A percentile compares a stretch with the other conserved stretches of the same genome.
Conservation (phyloP, 2,888 invertebrate species). For the Cantharis lateralis region DNA sequence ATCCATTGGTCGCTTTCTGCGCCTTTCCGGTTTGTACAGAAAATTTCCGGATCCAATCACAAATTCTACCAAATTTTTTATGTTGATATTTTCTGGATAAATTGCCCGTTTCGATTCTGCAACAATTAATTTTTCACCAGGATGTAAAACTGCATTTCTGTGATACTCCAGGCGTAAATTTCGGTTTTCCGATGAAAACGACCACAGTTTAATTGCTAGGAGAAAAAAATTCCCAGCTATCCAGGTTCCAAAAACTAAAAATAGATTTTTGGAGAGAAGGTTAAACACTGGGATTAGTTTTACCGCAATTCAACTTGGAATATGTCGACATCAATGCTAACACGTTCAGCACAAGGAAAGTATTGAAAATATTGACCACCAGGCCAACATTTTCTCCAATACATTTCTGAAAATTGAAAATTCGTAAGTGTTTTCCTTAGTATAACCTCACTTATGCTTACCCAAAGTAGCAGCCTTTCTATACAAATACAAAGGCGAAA, state of each 20-base stretch:
- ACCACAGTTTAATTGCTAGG: neutral
- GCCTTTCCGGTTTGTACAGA: neutral
- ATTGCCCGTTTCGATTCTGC: neutral
- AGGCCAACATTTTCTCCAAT: neutral
- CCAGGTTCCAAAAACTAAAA: neutral
- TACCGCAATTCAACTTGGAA: neutral
- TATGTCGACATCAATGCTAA: neutral
- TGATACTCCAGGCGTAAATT: neutral
- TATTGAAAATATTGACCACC: neutral
- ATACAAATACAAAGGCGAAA: neutral
- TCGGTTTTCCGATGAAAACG: slow-evolving; percentile 1
- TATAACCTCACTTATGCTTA: neutral
- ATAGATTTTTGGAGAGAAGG: neutral
- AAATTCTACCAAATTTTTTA: neutral
- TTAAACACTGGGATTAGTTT: neutral
- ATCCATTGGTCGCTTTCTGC: neutral
- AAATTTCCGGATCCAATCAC: neutral
- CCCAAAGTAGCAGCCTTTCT: neutral
- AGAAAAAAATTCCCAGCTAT: neutral
- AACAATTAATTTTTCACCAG: neutral
- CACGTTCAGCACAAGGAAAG: neutral
- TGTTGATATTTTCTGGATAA: slow-evolving; percentile 2
- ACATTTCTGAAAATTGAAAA: neutral
- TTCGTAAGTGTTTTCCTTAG: neutral
- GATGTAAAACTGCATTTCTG: neutral